phyloP scores from a whole-genome alignment of 2,888 invertebrate species.

The Hydropsyche betteni region DNA sequence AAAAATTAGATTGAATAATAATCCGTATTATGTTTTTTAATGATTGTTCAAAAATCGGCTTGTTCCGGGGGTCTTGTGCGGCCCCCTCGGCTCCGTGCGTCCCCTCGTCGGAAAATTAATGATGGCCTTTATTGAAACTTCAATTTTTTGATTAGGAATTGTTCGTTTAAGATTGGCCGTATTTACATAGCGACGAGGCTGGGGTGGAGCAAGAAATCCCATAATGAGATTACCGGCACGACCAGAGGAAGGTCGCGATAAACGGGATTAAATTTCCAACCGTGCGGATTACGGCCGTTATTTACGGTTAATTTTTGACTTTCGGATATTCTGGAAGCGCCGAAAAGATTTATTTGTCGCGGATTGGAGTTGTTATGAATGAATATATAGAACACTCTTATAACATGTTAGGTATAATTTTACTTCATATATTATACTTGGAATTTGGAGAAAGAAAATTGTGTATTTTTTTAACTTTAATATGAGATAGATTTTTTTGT shows the following conservation, averaged over 20 bases:
- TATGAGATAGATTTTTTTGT: no score
- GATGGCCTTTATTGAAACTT: slow-evolving; percentile 76
- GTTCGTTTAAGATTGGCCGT: slow-evolving; percentile 53
- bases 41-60: no score
- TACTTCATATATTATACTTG: no score
- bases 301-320: slow-evolving; percentile 42
- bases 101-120: slow-evolving; percentile 69
- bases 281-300: slow-evolving; percentile 28
- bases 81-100: background rate
- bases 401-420: no score
- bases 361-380: no score
- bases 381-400: no score
- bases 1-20: no score
- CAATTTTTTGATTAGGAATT: slow-evolving; percentile 72
- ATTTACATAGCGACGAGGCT: slow-evolving; percentile 45
- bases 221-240: slow-evolving; percentile 50
- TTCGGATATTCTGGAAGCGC: slow-evolving; percentile 3
- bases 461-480: no score
- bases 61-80: background rate
- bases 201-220: slow-evolving; percentile 40
- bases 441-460: no score
- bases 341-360: background rate
- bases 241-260: slow-evolving; percentile 49
- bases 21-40: no score
- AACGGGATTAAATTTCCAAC: slow-evolving; percentile 50